These are phyloP conservation scores for Mirza zaza DNA, from an alignment of 2,113 vertebrate genomes.

Conservation along the genomic window DNA sequence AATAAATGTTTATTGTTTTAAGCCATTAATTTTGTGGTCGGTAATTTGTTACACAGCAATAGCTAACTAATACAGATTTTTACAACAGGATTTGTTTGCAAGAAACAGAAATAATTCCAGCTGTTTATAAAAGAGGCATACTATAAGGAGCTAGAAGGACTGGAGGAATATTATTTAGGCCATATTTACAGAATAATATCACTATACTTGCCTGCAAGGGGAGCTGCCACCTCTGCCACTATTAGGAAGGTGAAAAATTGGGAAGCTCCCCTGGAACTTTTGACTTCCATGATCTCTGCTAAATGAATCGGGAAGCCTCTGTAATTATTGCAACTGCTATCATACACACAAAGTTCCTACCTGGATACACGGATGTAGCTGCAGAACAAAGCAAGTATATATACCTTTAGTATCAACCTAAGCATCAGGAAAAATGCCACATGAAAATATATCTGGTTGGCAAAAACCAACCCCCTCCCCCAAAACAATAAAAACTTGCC, in stretches of 20 bases:
- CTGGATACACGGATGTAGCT: background rate
- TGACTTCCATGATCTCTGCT: background rate
- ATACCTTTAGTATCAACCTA: background rate
- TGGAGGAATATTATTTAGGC: background rate
- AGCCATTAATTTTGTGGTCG: background rate
- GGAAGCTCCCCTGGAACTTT: background rate
- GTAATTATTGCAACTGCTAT: background rate
- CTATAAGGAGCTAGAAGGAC: background rate
- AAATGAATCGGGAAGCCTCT: background rate
- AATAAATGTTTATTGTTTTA: background rate
- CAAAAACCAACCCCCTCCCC: background rate
- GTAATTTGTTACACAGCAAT: slow-evolving; percentile 2
- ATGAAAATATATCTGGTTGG: background rate
- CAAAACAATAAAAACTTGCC: background rate
- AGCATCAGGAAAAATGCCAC: background rate
- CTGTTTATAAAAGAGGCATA: background rate
- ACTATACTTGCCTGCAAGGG: background rate
- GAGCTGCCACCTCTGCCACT: background rate
- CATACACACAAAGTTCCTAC: background rate
- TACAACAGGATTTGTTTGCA: background rate
- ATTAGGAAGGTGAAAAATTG: background rate
- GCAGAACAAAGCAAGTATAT: background rate
- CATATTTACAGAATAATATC: background rate
- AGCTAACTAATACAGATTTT: background rate
- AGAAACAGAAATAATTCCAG: background rate